Evolutionary conservation across 2,113 vertebrate species (phyloP).

Genomic region (Macaca fascicularis): T2T-MFA8v1.1 NC_088378.1:64785501-64786000

Average conservation of each 20-base stretch:
- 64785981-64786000: not conserved
- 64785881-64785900: no score
- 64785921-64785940: not conserved
- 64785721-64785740: no score
- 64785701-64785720: not conserved
- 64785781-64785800: no score
- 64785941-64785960: no score
- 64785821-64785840: no score
- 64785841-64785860: no score
- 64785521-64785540: not conserved
- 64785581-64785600: not conserved
- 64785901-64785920: no score
- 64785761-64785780: no score
- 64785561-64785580: not conserved
- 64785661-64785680: not conserved
- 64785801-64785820: no score
- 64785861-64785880: no score
- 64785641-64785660: not conserved
- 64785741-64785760: no score
- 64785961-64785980: not conserved
- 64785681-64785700: not conserved
- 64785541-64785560: not conserved
- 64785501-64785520: not conserved
- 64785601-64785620: not conserved
- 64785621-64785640: not conserved